Evolutionary conservation across 1,140 invertebrate species (phyloP).

Genomic region (Caenorhabditis remanei): DNA sequence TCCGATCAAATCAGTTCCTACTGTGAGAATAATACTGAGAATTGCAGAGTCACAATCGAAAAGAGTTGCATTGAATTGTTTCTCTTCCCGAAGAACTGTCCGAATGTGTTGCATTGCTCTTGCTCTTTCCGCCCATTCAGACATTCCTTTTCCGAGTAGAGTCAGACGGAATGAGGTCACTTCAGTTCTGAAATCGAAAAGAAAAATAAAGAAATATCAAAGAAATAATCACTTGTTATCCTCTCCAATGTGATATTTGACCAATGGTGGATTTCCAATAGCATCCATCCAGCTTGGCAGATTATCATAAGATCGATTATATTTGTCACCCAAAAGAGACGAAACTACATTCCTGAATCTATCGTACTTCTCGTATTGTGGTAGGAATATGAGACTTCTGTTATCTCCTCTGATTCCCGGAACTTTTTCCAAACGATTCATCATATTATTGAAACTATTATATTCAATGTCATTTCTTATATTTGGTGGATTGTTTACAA

Average conservation of each 20-base stretch:
- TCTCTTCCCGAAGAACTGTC: slow-evolving; percentile 67
- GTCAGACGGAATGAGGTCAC: slow-evolving; percentile 72
- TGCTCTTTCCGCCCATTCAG: slow-evolving; percentile 76
- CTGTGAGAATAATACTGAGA: slow-evolving; percentile 74
- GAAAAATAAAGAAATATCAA: not conserved
- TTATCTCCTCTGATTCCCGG: slow-evolving; percentile 73
- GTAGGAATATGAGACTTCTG: slow-evolving; percentile 73
- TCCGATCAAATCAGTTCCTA: slow-evolving; percentile 76
- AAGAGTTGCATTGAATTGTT: slow-evolving; percentile 71
- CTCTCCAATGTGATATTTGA: slow-evolving; percentile 55
- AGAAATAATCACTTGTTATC: slow-evolving; percentile 35
- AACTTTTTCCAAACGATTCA: slow-evolving; percentile 71
- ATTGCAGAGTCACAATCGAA: slow-evolving; percentile 72
- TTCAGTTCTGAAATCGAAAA: not conserved
- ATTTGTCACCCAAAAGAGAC: slow-evolving; percentile 63
- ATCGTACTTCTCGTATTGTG: slow-evolving; percentile 73
- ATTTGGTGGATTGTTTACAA: slow-evolving; percentile 75
- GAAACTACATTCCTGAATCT: not conserved
- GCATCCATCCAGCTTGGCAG: slow-evolving; percentile 71
- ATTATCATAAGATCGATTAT: slow-evolving; percentile 68
- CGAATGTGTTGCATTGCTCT: slow-evolving; percentile 70
- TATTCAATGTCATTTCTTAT: slow-evolving; percentile 70
- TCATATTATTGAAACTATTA: slow-evolving; percentile 71
- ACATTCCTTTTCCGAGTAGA: slow-evolving; percentile 72
- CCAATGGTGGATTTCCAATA: slow-evolving; percentile 71